A percentile compares a stretch with the other conserved stretches of the same genome.
Evolutionary conservation across 2,797 vertebrate genomes (phyloP).

Genomic region (Carcharodon carcharias): DNA sequence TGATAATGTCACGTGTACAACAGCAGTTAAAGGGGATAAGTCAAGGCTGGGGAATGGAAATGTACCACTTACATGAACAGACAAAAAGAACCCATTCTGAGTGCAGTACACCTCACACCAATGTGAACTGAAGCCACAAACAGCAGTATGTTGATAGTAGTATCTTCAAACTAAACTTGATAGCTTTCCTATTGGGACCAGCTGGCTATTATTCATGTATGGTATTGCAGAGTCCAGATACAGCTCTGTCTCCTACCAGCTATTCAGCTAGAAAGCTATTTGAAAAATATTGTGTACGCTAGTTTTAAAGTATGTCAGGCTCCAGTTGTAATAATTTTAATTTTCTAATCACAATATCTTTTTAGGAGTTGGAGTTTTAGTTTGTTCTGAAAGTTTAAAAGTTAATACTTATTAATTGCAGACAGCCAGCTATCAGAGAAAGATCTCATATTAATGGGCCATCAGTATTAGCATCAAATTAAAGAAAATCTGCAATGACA

Average conservation of each 20-base stretch:
- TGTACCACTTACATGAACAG: neutral
- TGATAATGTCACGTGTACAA: neutral
- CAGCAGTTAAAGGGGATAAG: neutral
- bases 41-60: slow-evolving; percentile 22
- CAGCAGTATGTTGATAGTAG: neutral
- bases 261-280: neutral
- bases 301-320: neutral
- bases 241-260: neutral
- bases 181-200: neutral
- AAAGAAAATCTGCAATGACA: neutral
- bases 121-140: neutral
- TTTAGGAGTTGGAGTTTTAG: neutral
- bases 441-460: neutral
- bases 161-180: neutral
- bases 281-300: neutral
- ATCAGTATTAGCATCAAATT: neutral
- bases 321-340: neutral
- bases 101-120: neutral
- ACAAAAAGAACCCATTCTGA: neutral
- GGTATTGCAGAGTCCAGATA: neutral
- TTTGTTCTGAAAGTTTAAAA: neutral
- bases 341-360: neutral
- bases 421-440: neutral
- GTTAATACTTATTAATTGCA: neutral
- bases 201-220: neutral